Evolutionary conservation across 23 tunicate species (phyloP), one percentile per base, ranked within the genome.

Genomic region (Styela plicata): DNA sequence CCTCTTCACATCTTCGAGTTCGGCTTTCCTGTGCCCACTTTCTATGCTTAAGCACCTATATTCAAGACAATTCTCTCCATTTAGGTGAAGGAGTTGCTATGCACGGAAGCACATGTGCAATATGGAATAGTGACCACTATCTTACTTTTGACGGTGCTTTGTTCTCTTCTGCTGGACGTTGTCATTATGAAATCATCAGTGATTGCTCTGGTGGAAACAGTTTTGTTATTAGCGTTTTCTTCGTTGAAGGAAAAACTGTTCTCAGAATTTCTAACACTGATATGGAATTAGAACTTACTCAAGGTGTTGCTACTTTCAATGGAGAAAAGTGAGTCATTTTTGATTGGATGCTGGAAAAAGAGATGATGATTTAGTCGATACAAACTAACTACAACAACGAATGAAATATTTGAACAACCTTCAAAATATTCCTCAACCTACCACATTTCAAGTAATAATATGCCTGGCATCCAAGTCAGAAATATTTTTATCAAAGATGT

Each of bases 131-230:
- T 33, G 89, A 89, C 17, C 78, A 83, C 74, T 79, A 87, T 74
- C 79, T 83, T 85, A 94, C 95, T 33, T 94, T 85, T 75, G 98
- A 94, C 64, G 95, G 95, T 2, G 83, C 84, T 5, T 44, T 79
- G 52, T 89, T 73, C 33, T n/a, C 84, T 2, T 83, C 86, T 0
- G 24, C 57, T 10, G 98, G 98, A 21, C 78, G 86, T 20, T 94
- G 98, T 63, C 71, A 82, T 25, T 94, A 94, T 88, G 78, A 85
- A 18, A 70, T 94, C 24, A 65, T 80, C 7, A 31, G 77, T 33
- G 97, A 92, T 36, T 92, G 97, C 69, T 77, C 27, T 24, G 57
- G 57, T 44, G 52, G 65, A 31, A 80, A 87, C 30, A 25, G 79
- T 17, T 92, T 92, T 74, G 69, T 61, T 37, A 76, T 87, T 31